Evolutionary conservation across 2,888 invertebrate genomes (phyloP).

Genomic region (Ferrisia virgata): DNA sequence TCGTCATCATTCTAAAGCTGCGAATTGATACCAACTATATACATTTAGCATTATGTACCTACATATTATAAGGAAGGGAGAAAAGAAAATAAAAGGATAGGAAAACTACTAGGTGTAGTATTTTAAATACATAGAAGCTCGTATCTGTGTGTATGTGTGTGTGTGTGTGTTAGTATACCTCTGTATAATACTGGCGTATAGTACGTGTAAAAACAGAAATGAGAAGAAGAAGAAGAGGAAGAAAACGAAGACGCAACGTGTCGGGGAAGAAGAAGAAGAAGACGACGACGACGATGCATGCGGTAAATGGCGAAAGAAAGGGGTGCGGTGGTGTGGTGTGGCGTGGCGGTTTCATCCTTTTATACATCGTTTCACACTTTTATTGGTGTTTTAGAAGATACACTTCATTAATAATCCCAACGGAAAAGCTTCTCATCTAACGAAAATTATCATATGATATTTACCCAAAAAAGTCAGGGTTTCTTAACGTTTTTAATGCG

Average conservation of each 20-base stretch:
- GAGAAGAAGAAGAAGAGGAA: background rate
- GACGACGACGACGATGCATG: background rate
- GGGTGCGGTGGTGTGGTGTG: background rate
- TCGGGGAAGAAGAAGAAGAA: too few species aligned
- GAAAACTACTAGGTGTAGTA: background rate
- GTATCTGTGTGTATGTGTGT: too few species aligned
- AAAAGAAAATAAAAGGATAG: background rate
- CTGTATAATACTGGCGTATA: background rate
- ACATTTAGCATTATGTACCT: too few species aligned
- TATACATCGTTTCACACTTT: slow-evolving; percentile 44
- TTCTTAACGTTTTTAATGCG: background rate
- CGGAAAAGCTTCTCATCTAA: slow-evolving; percentile 21
- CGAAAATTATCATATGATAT: slow-evolving; percentile 20
- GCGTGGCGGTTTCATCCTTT: slow-evolving; percentile 23
- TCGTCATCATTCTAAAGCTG: background rate
- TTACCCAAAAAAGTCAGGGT: slow-evolving; percentile 23
- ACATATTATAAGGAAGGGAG: background rate
- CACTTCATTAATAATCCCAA: slow-evolving; percentile 30
- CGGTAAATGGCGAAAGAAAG: background rate
- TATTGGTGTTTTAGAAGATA: slow-evolving; percentile 38
- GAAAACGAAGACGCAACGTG: too few species aligned
- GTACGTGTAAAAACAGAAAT: background rate
- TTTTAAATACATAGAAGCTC: too few species aligned
- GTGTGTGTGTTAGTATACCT: background rate
- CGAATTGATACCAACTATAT: too few species aligned